Evolutionary conservation across 2,888 invertebrate genomes (phyloP), one percentile per base, ranked within the genome.

Genomic region (Macrosoma leucophasiata): DNA sequence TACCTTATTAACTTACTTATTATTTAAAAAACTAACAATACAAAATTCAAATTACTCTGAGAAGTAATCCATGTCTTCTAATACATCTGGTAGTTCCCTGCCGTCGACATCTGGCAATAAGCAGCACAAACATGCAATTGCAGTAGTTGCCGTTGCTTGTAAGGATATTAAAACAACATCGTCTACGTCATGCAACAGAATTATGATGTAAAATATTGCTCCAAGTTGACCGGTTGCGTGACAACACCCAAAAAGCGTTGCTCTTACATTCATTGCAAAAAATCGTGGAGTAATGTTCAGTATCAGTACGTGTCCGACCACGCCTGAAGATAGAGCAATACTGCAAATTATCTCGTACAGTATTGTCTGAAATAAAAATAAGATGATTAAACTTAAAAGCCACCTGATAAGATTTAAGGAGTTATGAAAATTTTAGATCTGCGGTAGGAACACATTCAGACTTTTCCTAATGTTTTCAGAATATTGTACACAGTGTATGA

Each of bases 11-110:
- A 17, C 13, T 25, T 13, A 25, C 10, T 6, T 13, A 13, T 10
- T 7, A 11, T 5, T 6, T 15, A 15, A 18, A 21, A 13, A 15
- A 33, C 12, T 21, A 25, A 20, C 2, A 24, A 17, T 9, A 23
- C n/a, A 23, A 5, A 4, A 18, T 3, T 13, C 6, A 21, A 48
- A 66, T 58, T 54, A 82, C 81, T 79, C 79, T 14, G 67, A 66
- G 55, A 70, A 82, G 48, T 76, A 78, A 52, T 81, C 81, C 82
- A 81, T 81, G 42, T 82, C 81, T 29, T 62, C 64, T 26, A 78
- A 50, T 13, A 74, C 49, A 48, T 82, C 81, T 0, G 81, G 81
- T 24, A 81, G 38, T 48, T 82, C 81, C 43, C 81, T 61, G n/a
- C 56, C 53, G 45, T 81, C 81, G 1, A 78, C 68, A 41, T 78